Evolutionary conservation across 2,888 invertebrate species (phyloP).

Genomic region (Lithophane ornitopus): DNA sequence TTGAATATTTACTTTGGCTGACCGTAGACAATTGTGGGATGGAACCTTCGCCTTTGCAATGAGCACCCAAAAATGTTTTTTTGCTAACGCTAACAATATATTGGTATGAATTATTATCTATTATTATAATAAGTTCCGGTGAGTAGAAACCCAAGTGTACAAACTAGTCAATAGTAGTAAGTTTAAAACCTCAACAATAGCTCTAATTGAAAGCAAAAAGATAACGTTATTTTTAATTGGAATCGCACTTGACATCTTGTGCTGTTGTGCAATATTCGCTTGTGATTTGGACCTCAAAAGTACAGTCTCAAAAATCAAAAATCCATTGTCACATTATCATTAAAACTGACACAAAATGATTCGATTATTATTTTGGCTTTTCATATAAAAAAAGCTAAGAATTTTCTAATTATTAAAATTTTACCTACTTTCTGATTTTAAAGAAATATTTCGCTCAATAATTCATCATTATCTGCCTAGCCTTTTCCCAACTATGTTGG

Average conservation of each 20-base stretch:
- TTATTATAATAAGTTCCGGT: constrained; percentile 36
- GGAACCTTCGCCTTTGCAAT: constrained; percentile 55
- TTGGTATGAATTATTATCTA: constrained; percentile 32
- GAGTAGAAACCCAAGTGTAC: not conserved
- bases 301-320: not conserved
- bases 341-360: not conserved
- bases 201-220: not conserved
- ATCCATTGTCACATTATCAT: not conserved
- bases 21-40: constrained; percentile 47
- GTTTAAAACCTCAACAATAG: not conserved
- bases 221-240: not conserved
- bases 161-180: not conserved
- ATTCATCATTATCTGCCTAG: no score
- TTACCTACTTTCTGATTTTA: no score
- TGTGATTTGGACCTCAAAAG: not conserved
- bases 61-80: constrained; percentile 43
- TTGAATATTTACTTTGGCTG: constrained; percentile 34
- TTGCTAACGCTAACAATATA: constrained; percentile 21
- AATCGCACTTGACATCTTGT: not conserved
- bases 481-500: no score
- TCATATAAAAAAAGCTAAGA: not conserved
- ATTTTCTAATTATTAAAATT: not conserved
- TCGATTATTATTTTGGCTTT: not conserved
- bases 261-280: not conserved
- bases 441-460: not conserved